phyloP scores from a whole-genome alignment of 2,113 vertebrate genomes.

The Corynorhinus townsendii region DNA sequence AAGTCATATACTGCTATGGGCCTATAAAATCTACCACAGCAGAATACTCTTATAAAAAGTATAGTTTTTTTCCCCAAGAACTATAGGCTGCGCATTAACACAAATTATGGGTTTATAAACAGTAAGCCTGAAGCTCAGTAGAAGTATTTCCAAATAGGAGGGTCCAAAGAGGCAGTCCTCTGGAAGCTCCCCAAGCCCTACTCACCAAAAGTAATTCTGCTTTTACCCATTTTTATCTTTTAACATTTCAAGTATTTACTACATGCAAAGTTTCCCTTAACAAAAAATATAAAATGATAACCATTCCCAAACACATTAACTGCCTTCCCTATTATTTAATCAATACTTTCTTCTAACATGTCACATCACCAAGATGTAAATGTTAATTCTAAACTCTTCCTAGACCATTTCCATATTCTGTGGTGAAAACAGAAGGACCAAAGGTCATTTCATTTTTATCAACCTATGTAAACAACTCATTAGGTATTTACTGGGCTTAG shows the following conservation, averaged over 20 bases:
- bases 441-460: slow-evolving; percentile 43
- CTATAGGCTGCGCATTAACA: not conserved
- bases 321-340: slow-evolving; percentile 37
- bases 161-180: not conserved
- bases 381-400: slow-evolving; percentile 31
- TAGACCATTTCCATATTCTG: slow-evolving; percentile 26
- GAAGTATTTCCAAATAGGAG: not conserved
- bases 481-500: slow-evolving; percentile 40
- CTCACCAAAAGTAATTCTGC: not conserved
- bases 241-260: slow-evolving; percentile 19
- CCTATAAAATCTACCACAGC: not conserved
- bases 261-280: not conserved
- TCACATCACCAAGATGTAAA: not conserved
- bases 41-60: slow-evolving; percentile 16
- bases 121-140: not conserved
- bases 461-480: not conserved
- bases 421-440: slow-evolving; percentile 43
- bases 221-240: slow-evolving; percentile 38
- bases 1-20: not conserved
- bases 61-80: not conserved
- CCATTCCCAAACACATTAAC: slow-evolving; percentile 1
- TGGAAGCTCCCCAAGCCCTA: not conserved
- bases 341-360: slow-evolving; percentile 5
- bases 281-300: slow-evolving; percentile 40
- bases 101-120: not conserved